phyloP scores from a whole-genome alignment of 1,140 invertebrate species.

The Mamestra configurata region DNA sequence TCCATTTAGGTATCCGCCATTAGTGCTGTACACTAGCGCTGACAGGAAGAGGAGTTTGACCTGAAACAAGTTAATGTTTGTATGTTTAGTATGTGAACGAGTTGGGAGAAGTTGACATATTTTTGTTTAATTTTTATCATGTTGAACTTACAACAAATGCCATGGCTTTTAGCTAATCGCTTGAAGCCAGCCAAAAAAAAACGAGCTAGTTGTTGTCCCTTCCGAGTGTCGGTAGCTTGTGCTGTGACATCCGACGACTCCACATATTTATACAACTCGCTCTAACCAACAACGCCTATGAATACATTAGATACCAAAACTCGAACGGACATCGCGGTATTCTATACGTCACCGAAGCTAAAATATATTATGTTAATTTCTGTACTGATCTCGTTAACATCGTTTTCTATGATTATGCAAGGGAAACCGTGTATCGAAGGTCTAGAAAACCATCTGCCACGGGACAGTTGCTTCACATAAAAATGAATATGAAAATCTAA shows the following conservation, averaged over 20 bases:
- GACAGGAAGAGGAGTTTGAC: slow-evolving; percentile 72
- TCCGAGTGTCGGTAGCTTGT: slow-evolving; percentile 78
- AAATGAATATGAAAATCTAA: slow-evolving; percentile 17
- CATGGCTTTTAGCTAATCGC: slow-evolving; percentile 87
- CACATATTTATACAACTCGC: slow-evolving; percentile 83
- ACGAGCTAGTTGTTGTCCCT: slow-evolving; percentile 76
- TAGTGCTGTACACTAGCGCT: slow-evolving; percentile 71
- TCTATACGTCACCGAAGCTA: slow-evolving; percentile 58
- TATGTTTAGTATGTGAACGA: slow-evolving; percentile 16
- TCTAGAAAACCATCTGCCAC: slow-evolving; percentile 23
- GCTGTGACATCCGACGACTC: slow-evolving; percentile 71
- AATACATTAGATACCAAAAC: slow-evolving; percentile 74
- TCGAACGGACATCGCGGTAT: slow-evolving; percentile 57
- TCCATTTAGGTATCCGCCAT: slow-evolving; percentile 60
- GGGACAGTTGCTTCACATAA: slow-evolving; percentile 14
- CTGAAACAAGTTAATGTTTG: slow-evolving; percentile 73
- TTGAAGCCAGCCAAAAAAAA: slow-evolving; percentile 75
- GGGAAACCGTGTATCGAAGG: slow-evolving; percentile 30
- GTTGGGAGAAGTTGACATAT: not conserved
- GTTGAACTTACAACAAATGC: slow-evolving; percentile 82
- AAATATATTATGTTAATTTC: slow-evolving; percentile 48
- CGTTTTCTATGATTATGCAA: slow-evolving; percentile 66
- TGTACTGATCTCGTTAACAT: slow-evolving; percentile 44
- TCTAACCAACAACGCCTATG: slow-evolving; percentile 73
- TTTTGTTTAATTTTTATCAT: slow-evolving; percentile 14